A percentile compares a stretch with the other conserved stretches of the same genome.
These are phyloP conservation scores for Aphidoletes aphidimyza DNA, from an alignment of 2,888 invertebrate genomes.

Conservation along the genomic window DNA sequence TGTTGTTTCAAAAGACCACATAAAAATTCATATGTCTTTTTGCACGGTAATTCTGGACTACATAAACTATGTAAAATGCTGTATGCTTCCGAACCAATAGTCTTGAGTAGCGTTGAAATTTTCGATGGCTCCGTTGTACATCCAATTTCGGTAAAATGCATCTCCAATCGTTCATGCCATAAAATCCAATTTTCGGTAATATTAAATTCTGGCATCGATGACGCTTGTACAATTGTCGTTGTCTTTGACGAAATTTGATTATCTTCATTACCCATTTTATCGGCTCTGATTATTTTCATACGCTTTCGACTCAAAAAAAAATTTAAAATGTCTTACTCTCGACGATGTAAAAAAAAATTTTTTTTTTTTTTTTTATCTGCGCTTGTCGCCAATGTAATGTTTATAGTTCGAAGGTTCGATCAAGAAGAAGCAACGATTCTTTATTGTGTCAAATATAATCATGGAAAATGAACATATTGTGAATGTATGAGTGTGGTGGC, in stretches of 20 bases:
- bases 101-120: neutral
- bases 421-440: too few relatives aligned
- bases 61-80: neutral
- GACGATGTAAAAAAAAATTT: too few relatives aligned
- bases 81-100: neutral
- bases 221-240: neutral
- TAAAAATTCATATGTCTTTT: neutral
- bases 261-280: neutral
- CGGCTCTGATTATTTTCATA: too few relatives aligned
- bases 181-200: neutral
- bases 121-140: neutral
- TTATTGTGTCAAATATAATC: too few relatives aligned
- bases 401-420: too few relatives aligned
- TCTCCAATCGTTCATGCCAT: constrained; percentile 8
- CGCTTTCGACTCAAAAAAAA: too few relatives aligned
- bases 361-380: too few relatives aligned
- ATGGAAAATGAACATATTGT: too few relatives aligned
- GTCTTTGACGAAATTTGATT: too few relatives aligned
- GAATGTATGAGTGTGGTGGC: too few relatives aligned
- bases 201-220: neutral
- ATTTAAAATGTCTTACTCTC: too few relatives aligned
- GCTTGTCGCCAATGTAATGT: too few relatives aligned
- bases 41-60: neutral
- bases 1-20: neutral
- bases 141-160: neutral